These are phyloP conservation scores for Ptilonorhynchus violaceus DNA, from an alignment of 2,113 vertebrate genomes.

Conservation along the genomic window DNA sequence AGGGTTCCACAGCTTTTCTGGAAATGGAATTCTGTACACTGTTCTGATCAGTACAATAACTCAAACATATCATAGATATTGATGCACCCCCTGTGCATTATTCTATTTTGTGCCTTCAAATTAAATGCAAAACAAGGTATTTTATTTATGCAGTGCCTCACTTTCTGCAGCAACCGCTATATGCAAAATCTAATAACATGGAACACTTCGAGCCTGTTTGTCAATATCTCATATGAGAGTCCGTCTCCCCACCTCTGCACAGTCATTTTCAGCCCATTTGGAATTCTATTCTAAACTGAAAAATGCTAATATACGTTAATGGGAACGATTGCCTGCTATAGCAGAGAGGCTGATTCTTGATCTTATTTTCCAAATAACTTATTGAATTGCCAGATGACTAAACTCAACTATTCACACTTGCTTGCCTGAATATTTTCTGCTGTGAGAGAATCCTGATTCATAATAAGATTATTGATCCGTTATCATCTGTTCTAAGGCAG, in stretches of 20 bases:
- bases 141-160: conserved; percentile 42
- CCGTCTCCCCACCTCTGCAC: conserved; percentile 5
- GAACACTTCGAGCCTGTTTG: conserved; percentile 25
- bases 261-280: conserved; percentile 39
- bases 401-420: background rate
- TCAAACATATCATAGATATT: conserved; percentile 5
- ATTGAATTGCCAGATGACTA: conserved; percentile 26
- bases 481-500: conserved; percentile 24
- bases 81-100: conserved; percentile 44
- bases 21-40: background rate
- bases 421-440: background rate
- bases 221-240: conserved; percentile 20
- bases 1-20: background rate
- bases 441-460: background rate
- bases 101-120: conserved; percentile 43
- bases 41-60: conserved; percentile 12
- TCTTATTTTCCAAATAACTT: conserved; percentile 45
- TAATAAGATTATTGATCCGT: conserved; percentile 51
- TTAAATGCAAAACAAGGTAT: conserved; percentile 45
- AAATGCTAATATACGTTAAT: conserved; percentile 58
- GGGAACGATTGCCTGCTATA: conserved; percentile 7
- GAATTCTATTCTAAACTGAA: conserved; percentile 54
- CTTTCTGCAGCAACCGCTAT: background rate
- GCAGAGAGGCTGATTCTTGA: conserved; percentile 9
- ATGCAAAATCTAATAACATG: conserved; percentile 26